phyloP scores from a whole-genome alignment of 1,140 invertebrate genomes.

The Streblospio benedicti region DNA sequence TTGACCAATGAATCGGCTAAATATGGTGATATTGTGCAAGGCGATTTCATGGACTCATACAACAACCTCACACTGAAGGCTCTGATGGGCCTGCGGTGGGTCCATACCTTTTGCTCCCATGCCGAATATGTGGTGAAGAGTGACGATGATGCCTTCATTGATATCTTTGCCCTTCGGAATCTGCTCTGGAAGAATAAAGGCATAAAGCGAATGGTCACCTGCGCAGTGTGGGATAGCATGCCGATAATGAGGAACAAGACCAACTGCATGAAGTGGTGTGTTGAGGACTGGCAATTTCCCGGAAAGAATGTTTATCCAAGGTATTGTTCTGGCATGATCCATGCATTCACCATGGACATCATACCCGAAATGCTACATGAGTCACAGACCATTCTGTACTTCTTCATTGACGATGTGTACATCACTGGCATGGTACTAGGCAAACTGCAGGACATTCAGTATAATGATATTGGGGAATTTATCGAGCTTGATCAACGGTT shows the following conservation, averaged over 20 bases:
- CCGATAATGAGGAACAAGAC: conserved; percentile 4
- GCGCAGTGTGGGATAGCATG: neutral
- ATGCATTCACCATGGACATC: conserved; percentile 42
- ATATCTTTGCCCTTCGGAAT: conserved; percentile 34
- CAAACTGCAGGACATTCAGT: conserved; percentile 16
- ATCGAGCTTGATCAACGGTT: no score
- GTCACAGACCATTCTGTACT: conserved; percentile 33
- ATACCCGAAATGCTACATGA: conserved; percentile 34
- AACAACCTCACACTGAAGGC: conserved; percentile 81
- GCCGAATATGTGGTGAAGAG: conserved; percentile 51
- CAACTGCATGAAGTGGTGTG: conserved; percentile 42
- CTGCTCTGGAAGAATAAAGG: conserved; percentile 5
- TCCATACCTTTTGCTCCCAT: conserved; percentile 55
- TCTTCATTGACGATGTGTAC: conserved; percentile 48
- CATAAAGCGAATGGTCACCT: neutral
- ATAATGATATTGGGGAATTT: no score
- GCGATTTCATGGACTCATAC: conserved; percentile 68
- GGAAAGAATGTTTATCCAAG: conserved; percentile 38
- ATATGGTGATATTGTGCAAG: conserved; percentile 67
- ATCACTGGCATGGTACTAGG: conserved; percentile 42
- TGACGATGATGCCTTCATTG: conserved; percentile 53
- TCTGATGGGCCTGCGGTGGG: conserved; percentile 74
- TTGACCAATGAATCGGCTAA: conserved; percentile 51
- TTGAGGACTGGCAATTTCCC: conserved; percentile 40
- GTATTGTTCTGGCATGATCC: conserved; percentile 48